A percentile compares a stretch with the other conserved stretches of the same genome.
Conservation (phyloP, 2,113 vertebrate species). For the Cephalopholis sonnerati region DNA sequence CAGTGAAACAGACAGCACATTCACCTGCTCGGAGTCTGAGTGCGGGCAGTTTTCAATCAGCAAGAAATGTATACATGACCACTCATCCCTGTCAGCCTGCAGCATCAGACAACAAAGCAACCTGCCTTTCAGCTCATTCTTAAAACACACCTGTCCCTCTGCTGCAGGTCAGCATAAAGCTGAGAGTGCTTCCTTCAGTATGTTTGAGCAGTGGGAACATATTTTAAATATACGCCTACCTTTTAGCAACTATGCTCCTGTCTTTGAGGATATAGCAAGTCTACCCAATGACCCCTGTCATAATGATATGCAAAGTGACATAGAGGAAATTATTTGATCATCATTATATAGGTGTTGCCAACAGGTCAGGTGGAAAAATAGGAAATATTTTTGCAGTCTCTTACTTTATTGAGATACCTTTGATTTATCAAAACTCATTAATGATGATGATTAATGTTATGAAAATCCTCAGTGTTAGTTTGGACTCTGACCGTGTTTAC, state of each 20-base stretch:
- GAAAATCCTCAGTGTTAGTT: not conserved
- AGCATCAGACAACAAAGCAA: slow-evolving; percentile 24
- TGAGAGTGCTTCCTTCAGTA: not conserved
- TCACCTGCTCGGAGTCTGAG: slow-evolving; percentile 74
- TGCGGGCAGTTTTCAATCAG: slow-evolving; percentile 46
- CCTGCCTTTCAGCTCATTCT: slow-evolving; percentile 40
- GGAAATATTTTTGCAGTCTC: not conserved
- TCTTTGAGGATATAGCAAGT: slow-evolving; percentile 82
- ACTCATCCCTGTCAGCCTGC: not conserved
- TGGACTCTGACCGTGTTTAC: not conserved
- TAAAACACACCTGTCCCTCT: slow-evolving; percentile 30
- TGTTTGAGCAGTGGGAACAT: slow-evolving; percentile 64
- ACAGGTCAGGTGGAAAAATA: not conserved
- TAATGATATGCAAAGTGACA: slow-evolving; percentile 73
- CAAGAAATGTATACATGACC: slow-evolving; percentile 39
- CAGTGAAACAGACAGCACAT: slow-evolving; percentile 74
- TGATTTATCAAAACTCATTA: not conserved
- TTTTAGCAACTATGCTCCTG: slow-evolving; percentile 75
- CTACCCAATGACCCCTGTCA: slow-evolving; percentile 58
- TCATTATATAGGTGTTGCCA: not conserved
- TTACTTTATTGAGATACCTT: not conserved
- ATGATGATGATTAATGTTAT: not conserved
- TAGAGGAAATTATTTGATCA: slow-evolving; percentile 81
- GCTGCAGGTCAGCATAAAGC: slow-evolving; percentile 24
- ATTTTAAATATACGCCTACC: slow-evolving; percentile 71